A percentile compares a stretch with the other conserved stretches of the same genome.
phyloP scores from a whole-genome alignment of 1,140 invertebrate genomes.

The Formica selysi region DNA sequence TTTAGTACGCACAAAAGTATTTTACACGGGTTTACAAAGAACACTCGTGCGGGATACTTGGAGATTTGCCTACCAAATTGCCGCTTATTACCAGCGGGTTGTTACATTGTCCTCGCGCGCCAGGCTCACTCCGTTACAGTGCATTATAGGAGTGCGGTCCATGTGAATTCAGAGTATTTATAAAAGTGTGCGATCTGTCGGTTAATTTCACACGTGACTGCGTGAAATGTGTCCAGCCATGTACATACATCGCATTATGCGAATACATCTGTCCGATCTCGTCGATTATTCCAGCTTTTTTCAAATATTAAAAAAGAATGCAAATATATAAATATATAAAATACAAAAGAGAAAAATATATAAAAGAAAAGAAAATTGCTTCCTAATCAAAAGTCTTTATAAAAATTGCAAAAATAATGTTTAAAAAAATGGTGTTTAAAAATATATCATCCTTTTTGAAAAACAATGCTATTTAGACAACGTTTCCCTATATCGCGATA shows the following conservation, averaged over 20 bases:
- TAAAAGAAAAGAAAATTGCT: background rate
- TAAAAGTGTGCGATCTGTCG: background rate
- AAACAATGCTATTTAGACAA: too few species aligned
- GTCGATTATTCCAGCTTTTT: background rate
- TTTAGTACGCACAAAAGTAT: slow-evolving; percentile 5
- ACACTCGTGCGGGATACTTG: slow-evolving; percentile 3
- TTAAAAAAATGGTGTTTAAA: too few species aligned
- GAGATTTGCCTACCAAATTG: slow-evolving; percentile 76
- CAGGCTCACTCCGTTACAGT: slow-evolving; percentile 17
- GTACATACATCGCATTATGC: background rate
- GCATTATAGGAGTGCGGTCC: background rate
- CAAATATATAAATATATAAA: too few species aligned
- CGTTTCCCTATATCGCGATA: too few species aligned
- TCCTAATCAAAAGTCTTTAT: background rate
- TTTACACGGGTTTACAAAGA: slow-evolving; percentile 11
- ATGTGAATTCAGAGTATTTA: background rate
- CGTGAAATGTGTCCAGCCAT: background rate
- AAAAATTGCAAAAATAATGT: background rate
- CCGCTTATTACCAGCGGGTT: slow-evolving; percentile 79
- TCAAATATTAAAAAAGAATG: too few species aligned
- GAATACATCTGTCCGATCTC: background rate
- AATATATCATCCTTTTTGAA: too few species aligned
- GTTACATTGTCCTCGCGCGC: slow-evolving; percentile 71
- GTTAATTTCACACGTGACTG: background rate
- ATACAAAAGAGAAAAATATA: too few species aligned